Evolutionary conservation across 1,140 invertebrate genomes (phyloP).

Genomic region (Homalodisca vitripennis): DNA sequence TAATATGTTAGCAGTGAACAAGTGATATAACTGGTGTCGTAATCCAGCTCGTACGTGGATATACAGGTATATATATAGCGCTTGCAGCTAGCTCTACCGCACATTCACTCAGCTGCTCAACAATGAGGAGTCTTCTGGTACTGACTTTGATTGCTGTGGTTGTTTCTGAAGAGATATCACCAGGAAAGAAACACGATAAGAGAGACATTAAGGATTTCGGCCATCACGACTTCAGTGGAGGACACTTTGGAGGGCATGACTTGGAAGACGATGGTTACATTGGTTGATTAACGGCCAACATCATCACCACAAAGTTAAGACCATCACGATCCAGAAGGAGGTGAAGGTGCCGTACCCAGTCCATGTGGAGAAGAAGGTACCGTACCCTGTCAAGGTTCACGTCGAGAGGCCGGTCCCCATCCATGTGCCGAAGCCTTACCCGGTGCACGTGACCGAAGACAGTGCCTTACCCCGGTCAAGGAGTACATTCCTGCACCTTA

Average conservation of each 20-base stretch:
- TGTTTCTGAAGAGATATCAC: constrained; percentile 41
- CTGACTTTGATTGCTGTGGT: background rate
- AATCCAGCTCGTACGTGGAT: no score
- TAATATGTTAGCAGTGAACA: no score
- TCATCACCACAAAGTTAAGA: constrained; percentile 40
- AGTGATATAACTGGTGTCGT: no score
- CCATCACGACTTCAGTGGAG: constrained; percentile 7
- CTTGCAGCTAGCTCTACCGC: background rate
- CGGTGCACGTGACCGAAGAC: constrained; percentile 41
- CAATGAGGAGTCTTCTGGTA: constrained; percentile 2
- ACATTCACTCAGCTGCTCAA: background rate
- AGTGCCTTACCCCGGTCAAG: constrained; percentile 65
- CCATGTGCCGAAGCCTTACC: constrained; percentile 44
- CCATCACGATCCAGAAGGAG: constrained; percentile 39
- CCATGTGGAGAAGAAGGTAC: constrained; percentile 62
- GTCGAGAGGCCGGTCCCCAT: constrained; percentile 64
- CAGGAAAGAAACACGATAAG: constrained; percentile 54
- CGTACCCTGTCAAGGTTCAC: constrained; percentile 66
- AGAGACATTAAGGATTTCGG: constrained; percentile 51
- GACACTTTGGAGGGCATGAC: constrained; percentile 1
- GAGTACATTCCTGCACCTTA: constrained; percentile 56
- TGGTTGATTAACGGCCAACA: background rate
- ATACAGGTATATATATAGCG: background rate
- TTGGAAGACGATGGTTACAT: background rate
- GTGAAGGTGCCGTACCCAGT: constrained; percentile 68